Percentiles rank a stretch among this genome's conserved stretches.
Evolutionary conservation across 2,888 invertebrate species (phyloP).

Genomic region (Heliconius ismenius): DNA sequence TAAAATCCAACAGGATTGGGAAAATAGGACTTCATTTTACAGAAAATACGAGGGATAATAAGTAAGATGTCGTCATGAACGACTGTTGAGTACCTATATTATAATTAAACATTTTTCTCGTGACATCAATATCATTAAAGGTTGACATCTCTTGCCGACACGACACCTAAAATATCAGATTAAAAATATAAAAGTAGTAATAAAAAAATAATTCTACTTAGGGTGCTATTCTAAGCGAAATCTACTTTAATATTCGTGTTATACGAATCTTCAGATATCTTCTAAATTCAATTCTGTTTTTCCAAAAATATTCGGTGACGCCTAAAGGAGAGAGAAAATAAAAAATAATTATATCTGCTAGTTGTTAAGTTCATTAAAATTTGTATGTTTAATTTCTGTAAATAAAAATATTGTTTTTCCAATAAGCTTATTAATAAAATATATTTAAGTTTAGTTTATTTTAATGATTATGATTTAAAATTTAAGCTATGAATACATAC

Average conservation of each 20-base stretch:
- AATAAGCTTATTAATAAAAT: too few species aligned
- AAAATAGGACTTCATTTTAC: not conserved
- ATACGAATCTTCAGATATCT: constrained; percentile 48
- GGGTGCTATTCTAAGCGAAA: not conserved
- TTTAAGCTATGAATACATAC: constrained; percentile 44
- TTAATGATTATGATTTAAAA: too few species aligned
- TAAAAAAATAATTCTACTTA: too few species aligned
- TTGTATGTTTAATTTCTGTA: not conserved
- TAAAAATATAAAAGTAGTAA: too few species aligned
- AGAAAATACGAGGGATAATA: too few species aligned
- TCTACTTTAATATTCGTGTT: constrained; percentile 50
- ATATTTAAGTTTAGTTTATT: not conserved
- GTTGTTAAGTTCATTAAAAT: not conserved
- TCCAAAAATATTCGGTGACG: constrained; percentile 69
- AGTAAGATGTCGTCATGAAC: too few species aligned
- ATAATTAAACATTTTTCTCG: too few species aligned
- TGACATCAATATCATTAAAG: too few species aligned
- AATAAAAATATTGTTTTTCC: not conserved
- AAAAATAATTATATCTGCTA: not conserved
- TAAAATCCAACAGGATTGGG: not conserved
- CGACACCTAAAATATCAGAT: too few species aligned
- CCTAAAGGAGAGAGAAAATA: constrained; percentile 52
- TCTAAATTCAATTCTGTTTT: constrained; percentile 58
- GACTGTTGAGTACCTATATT: too few species aligned
- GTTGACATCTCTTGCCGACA: too few species aligned